These are phyloP conservation scores for Penaeus vannamei DNA, from an alignment of 1,140 invertebrate species.

Conservation along the genomic window DNA sequence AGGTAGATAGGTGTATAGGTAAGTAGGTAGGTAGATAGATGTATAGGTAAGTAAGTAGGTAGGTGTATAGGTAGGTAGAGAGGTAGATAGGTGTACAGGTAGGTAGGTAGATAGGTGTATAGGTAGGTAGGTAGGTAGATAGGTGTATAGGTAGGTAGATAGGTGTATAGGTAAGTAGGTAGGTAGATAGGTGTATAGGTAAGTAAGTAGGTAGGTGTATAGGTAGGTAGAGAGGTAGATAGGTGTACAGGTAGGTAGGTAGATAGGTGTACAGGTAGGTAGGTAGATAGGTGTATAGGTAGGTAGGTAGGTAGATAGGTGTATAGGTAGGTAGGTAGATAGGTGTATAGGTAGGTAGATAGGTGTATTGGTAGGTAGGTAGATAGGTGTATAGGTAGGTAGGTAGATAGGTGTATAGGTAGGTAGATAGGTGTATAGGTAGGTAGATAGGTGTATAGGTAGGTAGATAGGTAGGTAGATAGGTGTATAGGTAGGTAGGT, in stretches of 20 bases:
- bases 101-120: neutral
- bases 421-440: neutral
- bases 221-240: neutral
- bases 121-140: neutral
- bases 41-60: too few relatives aligned
- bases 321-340: neutral
- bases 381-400: conserved; percentile 1
- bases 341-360: neutral
- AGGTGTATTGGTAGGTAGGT: neutral
- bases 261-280: neutral
- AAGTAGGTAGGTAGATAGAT: too few relatives aligned
- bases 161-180: neutral
- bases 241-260: too few relatives aligned
- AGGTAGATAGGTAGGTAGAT: neutral
- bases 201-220: neutral
- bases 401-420: conserved; percentile 5
- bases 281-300: neutral
- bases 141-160: neutral
- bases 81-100: too few relatives aligned
- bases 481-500: neutral
- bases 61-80: too few relatives aligned
- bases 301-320: neutral
- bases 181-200: neutral
- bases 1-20: too few relatives aligned
- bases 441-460: neutral